phyloP scores from a whole-genome alignment of 2,797 vertebrate species.

The Myotis vivesi region DNA sequence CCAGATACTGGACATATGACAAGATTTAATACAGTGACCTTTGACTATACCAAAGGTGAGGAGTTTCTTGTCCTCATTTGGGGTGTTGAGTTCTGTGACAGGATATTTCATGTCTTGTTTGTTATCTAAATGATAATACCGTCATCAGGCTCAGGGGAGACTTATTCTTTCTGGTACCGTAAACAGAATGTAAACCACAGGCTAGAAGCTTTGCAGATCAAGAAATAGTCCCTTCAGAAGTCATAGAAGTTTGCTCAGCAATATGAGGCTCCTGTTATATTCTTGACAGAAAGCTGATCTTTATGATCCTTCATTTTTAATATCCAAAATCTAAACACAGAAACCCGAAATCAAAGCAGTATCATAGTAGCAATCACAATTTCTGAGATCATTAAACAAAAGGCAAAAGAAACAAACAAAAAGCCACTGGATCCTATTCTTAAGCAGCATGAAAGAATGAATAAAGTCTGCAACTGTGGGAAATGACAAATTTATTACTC shows the following conservation, averaged over 20 bases:
- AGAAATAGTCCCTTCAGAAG: background rate
- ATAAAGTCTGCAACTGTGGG: background rate
- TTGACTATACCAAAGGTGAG: constrained; percentile 22
- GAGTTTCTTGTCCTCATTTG: background rate
- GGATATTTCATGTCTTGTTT: constrained; percentile 65
- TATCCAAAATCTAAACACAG: background rate
- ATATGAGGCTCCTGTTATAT: background rate
- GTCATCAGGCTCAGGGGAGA: background rate
- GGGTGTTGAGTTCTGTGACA: constrained; percentile 53
- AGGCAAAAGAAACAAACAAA: background rate
- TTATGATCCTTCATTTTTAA: background rate
- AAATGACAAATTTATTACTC: background rate
- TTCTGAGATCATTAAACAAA: background rate
- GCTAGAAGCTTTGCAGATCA: constrained; percentile 28
- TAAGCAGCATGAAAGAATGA: background rate
- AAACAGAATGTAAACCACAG: background rate
- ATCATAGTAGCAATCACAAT: background rate
- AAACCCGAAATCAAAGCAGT: constrained; percentile 9
- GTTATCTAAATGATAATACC: constrained; percentile 44
- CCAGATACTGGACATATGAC: background rate
- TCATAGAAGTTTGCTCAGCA: background rate
- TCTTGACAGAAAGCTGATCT: background rate
- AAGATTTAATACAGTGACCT: background rate
- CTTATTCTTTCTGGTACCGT: constrained; percentile 7
- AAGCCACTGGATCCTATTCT: background rate